phyloP scores from a whole-genome alignment of 2,797 vertebrate genomes.

The Lepilemur septentrionalis region DNA sequence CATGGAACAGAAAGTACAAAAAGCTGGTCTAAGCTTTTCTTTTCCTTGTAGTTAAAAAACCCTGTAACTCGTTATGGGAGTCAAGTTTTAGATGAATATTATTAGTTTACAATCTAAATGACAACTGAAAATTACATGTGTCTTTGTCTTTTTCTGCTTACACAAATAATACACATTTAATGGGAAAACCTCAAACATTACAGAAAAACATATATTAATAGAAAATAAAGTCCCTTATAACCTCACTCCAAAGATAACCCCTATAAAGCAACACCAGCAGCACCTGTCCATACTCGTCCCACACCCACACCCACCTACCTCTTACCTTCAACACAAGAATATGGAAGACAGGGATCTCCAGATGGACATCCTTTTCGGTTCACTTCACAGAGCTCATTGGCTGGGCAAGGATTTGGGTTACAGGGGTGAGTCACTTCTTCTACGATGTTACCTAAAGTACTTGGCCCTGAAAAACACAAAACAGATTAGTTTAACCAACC shows the following conservation, averaged over 20 bases:
- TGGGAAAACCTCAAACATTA: background rate
- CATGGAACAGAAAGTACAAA: background rate
- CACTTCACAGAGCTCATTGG: conserved; percentile 95
- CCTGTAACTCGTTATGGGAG: background rate
- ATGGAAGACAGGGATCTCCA: conserved; percentile 92
- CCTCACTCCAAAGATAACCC: background rate
- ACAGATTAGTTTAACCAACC: background rate
- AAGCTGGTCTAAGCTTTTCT: background rate
- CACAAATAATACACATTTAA: background rate
- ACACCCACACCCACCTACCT: background rate
- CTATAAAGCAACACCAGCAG: background rate
- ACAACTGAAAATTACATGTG: background rate
- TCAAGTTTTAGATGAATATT: background rate
- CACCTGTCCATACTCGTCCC: background rate
- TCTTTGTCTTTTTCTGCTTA: background rate
- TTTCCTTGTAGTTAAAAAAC: background rate
- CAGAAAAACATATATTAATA: background rate
- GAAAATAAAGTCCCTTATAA: background rate
- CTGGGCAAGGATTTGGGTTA: conserved; percentile 97
- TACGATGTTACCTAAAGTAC: conserved; percentile 89
- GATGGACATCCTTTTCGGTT: conserved; percentile 94
- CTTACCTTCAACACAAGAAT: conserved; percentile 94
- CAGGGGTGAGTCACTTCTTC: conserved; percentile 98
- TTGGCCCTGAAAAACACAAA: conserved; percentile 88
- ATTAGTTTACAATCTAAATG: conserved; percentile 32